These are phyloP conservation scores for Erebia epiphron DNA, from an alignment of 2,888 invertebrate species.

Conservation along the genomic window DNA sequence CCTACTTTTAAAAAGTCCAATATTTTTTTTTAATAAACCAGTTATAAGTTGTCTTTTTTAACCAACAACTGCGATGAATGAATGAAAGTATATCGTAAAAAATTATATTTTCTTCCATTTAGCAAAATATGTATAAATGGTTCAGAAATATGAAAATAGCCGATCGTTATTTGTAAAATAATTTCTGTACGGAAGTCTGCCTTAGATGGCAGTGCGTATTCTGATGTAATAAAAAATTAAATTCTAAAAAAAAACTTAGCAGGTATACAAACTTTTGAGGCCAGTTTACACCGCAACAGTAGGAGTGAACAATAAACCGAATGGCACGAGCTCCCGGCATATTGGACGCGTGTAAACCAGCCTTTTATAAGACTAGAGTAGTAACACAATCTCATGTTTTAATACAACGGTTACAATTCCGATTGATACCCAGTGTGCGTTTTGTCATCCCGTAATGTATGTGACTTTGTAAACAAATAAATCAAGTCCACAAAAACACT, in stretches of 20 bases:
- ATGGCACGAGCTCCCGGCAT: conserved; percentile 31
- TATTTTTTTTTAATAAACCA: too few species aligned
- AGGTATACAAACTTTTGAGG: conserved; percentile 53
- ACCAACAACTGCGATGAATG: too few species aligned
- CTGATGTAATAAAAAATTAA: conserved; percentile 54
- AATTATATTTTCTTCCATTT: too few species aligned
- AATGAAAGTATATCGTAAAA: too few species aligned
- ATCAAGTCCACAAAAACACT: background rate
- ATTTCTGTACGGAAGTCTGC: conserved; percentile 50
- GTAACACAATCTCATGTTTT: conserved; percentile 54
- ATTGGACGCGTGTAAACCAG: conserved; percentile 40
- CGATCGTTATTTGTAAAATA: background rate
- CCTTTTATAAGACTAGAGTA: conserved; percentile 57
- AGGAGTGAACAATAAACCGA: conserved; percentile 25
- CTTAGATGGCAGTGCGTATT: conserved; percentile 62
- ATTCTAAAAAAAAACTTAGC: conserved; percentile 55
- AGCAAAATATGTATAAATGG: too few species aligned
- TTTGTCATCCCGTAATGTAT: conserved; percentile 5
- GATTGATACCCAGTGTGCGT: conserved; percentile 47
- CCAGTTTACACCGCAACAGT: conserved; percentile 46
- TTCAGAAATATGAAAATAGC: background rate
- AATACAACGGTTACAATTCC: conserved; percentile 42
- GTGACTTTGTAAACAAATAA: background rate
- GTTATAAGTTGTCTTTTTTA: too few species aligned
- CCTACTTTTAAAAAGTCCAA: too few species aligned